Percentiles rank a stretch among this genome's conserved stretches.
phyloP scores from a whole-genome alignment of 2,113 vertebrate species.

The Pluvialis apricaria region DNA sequence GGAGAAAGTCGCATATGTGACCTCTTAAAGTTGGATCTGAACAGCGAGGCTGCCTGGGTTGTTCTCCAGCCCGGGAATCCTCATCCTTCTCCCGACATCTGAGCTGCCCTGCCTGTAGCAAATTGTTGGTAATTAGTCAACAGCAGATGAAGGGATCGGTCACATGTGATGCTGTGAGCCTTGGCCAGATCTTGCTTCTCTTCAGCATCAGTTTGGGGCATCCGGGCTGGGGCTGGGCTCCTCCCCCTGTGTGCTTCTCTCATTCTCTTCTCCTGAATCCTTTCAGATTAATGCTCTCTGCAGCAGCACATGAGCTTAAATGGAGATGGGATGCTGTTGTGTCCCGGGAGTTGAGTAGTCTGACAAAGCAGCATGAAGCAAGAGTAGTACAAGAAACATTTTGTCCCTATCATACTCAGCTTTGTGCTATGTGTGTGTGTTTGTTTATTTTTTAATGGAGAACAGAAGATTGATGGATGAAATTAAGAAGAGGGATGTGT shows the following conservation, averaged over 20 bases:
- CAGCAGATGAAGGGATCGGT: background rate
- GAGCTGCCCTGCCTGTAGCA: background rate
- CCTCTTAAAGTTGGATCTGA: background rate
- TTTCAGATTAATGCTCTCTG: background rate
- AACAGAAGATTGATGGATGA: conserved; percentile 63
- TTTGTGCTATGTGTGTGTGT: background rate
- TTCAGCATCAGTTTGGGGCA: background rate
- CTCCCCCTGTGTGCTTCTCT: background rate
- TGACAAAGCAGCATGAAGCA: background rate
- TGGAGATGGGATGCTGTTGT: background rate
- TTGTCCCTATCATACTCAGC: background rate
- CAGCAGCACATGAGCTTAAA: background rate
- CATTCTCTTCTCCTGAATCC: background rate
- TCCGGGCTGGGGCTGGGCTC: background rate
- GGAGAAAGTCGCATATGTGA: background rate
- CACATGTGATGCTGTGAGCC: background rate
- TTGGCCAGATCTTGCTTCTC: background rate
- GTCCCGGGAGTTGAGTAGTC: background rate
- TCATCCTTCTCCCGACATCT: background rate
- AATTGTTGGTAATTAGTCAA: background rate
- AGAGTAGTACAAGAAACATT: background rate
- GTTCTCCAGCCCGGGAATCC: background rate
- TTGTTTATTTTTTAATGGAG: conserved; percentile 59
- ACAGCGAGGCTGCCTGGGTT: background rate
- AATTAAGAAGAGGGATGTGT: conserved; percentile 67